Evolutionary conservation across 2,888 invertebrate genomes (phyloP).

Genomic region (Ecdyonurus torrentis): DNA sequence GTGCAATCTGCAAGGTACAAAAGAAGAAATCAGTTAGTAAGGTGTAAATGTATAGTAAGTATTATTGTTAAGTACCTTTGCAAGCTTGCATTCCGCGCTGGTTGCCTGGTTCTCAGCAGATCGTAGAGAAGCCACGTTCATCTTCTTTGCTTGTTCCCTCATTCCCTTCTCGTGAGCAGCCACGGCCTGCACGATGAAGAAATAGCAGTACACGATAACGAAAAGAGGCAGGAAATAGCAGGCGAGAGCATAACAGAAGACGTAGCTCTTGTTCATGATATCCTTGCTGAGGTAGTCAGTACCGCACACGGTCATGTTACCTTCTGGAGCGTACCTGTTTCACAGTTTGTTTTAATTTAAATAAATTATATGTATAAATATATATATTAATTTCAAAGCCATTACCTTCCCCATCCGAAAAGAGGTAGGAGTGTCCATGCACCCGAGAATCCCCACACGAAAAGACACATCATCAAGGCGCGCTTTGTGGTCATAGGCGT

Average conservation of each 20-base stretch:
- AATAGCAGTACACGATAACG: constrained; percentile 73
- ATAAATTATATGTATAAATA: not conserved
- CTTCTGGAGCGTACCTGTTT: constrained; percentile 75
- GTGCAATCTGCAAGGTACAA: constrained; percentile 53
- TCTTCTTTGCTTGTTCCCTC: constrained; percentile 23
- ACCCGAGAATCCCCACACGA: constrained; percentile 60
- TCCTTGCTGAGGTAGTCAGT: constrained; percentile 69
- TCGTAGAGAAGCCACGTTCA: constrained; percentile 22
- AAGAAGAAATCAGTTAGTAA: too few relatives aligned
- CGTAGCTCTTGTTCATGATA: constrained; percentile 60
- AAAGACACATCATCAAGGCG: constrained; percentile 56
- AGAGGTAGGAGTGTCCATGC: constrained; percentile 70
- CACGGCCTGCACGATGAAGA: constrained; percentile 52
- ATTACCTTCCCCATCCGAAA: constrained; percentile 69
- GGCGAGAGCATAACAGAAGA: constrained; percentile 59
- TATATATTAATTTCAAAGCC: not conserved
- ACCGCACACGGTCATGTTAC: constrained; percentile 85
- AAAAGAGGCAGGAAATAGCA: constrained; percentile 61
- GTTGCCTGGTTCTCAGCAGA: constrained; percentile 17
- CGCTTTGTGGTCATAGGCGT: constrained; percentile 68
- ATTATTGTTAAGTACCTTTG: constrained; percentile 17
- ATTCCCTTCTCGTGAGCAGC: constrained; percentile 21
- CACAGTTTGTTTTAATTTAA: too few relatives aligned
- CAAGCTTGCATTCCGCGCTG: constrained; percentile 18
- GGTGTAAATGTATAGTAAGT: too few relatives aligned